Percentiles rank a stretch among this genome's conserved stretches.
Conservation (phyloP, 2,888 invertebrate species). For the Bedellia somnulentella region DNA sequence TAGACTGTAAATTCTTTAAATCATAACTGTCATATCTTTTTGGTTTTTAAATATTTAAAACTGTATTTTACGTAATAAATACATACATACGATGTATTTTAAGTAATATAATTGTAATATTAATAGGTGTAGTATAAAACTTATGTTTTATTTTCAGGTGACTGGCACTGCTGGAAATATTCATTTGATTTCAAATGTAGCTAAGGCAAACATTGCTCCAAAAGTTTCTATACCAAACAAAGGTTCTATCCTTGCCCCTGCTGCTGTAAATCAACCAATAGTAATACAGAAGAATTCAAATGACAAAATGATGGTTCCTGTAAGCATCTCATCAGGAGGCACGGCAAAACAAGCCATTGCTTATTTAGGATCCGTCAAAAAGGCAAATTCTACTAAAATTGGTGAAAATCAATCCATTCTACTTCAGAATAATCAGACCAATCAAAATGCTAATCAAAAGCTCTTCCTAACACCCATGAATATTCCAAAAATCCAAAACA, state of each 20-base stretch:
- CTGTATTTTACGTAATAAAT: not conserved
- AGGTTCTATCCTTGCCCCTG: constrained; percentile 39
- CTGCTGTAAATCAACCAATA: constrained; percentile 48
- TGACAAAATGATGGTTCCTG: constrained; percentile 53
- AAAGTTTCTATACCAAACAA: constrained; percentile 34
- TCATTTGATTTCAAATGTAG: constrained; percentile 44
- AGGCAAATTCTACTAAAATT: constrained; percentile 32
- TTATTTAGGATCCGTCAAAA: constrained; percentile 60
- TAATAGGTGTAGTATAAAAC: constrained; percentile 9
- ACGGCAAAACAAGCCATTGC: constrained; percentile 52
- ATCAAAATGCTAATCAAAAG: constrained; percentile 48
- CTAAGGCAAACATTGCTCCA: constrained; percentile 42
- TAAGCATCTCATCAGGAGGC: constrained; percentile 37
- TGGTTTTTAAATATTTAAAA: not conserved
- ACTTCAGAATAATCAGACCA: constrained; percentile 43
- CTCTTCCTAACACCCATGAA: constrained; percentile 59
- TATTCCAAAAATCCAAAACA: constrained; percentile 60
- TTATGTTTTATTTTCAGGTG: too few relatives aligned
- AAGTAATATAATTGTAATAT: too few relatives aligned
- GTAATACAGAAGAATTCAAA: constrained; percentile 61
- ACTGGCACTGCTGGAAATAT: constrained; percentile 42
- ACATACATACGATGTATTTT: too few relatives aligned
- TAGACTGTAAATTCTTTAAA: not conserved
- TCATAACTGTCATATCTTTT: not conserved
- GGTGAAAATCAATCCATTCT: constrained; percentile 46